Evolutionary conservation across 2,113 vertebrate genomes (phyloP).

Genomic region (Galemys pyrenaicus): DNA sequence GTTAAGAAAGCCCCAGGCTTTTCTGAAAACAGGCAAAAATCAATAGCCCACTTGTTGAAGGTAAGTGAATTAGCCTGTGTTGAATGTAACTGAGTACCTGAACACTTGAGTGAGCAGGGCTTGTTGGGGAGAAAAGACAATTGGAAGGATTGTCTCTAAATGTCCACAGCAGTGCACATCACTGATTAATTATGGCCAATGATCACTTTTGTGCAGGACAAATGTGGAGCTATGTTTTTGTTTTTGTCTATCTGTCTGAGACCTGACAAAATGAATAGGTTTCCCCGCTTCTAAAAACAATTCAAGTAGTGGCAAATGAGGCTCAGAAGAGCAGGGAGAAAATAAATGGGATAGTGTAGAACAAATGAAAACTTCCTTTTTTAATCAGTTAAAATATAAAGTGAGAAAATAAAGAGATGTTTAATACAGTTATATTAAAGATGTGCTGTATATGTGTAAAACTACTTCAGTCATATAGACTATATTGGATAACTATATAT

Average conservation of each 20-base stretch:
- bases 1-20: conserved; percentile 85
- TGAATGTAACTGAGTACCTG: conserved; percentile 87
- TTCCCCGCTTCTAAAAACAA: background rate
- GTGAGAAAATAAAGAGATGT: background rate
- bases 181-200: conserved; percentile 74
- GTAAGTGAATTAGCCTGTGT: conserved; percentile 88
- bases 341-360: background rate
- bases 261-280: conserved; percentile 13
- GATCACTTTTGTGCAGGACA: conserved; percentile 57
- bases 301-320: background rate
- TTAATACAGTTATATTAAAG: background rate
- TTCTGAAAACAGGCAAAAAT: conserved; percentile 88
- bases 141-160: conserved; percentile 77
- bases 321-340: accelerated
- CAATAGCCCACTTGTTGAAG: conserved; percentile 90
- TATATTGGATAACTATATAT: background rate
- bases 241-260: conserved; percentile 25
- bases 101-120: conserved; percentile 84
- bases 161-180: conserved; percentile 47
- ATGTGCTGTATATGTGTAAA: too few species aligned
- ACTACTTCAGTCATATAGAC: background rate
- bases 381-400: background rate
- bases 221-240: conserved; percentile 59
- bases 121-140: conserved; percentile 81
- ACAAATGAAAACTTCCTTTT: accelerated